A percentile compares a stretch with the other conserved stretches of the same genome.
Evolutionary conservation across 2,113 vertebrate species (phyloP).

Genomic region (Apeltes quadracus): DNA sequence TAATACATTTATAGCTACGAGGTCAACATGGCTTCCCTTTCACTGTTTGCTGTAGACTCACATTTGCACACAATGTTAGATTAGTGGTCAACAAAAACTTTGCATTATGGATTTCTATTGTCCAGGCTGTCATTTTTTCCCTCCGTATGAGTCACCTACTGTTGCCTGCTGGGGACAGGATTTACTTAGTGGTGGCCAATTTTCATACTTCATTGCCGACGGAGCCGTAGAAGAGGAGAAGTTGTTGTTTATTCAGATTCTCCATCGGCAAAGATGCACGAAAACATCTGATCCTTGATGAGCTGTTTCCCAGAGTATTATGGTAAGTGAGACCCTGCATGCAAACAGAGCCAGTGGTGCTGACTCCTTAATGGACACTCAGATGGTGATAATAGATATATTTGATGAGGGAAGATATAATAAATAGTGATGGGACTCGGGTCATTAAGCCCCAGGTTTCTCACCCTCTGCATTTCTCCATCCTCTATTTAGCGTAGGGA

Average conservation of each 20-base stretch:
- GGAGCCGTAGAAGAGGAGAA: conserved; percentile 9
- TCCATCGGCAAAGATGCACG: conserved; percentile 17
- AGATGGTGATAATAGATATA: conserved; percentile 56
- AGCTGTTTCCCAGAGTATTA: conserved; percentile 22
- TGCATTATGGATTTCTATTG: conserved; percentile 15
- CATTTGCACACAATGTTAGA: conserved; percentile 4
- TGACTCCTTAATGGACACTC: conserved; percentile 50
- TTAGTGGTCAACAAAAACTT: conserved; percentile 40
- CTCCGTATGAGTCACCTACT: conserved; percentile 25
- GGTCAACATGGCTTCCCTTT: neutral
- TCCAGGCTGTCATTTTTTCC: conserved; percentile 25
- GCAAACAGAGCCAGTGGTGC: conserved; percentile 36
- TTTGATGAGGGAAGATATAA: conserved; percentile 62
- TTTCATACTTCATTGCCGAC: conserved; percentile 39
- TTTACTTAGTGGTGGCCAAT: conserved; percentile 17
- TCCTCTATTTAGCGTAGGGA: conserved; percentile 73
- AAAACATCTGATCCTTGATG: conserved; percentile 31
- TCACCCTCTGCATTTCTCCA: conserved; percentile 57
- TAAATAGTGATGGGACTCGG: conserved; percentile 46
- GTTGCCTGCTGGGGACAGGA: conserved; percentile 20
- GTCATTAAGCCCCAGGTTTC: conserved; percentile 64
- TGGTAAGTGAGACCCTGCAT: conserved; percentile 34
- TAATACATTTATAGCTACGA: neutral
- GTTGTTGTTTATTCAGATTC: conserved; percentile 25
- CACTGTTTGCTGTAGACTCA: conserved; percentile 16